Evolutionary conservation across 2,797 vertebrate genomes (phyloP).

Genomic region (Tenualosa ilisha): DNA sequence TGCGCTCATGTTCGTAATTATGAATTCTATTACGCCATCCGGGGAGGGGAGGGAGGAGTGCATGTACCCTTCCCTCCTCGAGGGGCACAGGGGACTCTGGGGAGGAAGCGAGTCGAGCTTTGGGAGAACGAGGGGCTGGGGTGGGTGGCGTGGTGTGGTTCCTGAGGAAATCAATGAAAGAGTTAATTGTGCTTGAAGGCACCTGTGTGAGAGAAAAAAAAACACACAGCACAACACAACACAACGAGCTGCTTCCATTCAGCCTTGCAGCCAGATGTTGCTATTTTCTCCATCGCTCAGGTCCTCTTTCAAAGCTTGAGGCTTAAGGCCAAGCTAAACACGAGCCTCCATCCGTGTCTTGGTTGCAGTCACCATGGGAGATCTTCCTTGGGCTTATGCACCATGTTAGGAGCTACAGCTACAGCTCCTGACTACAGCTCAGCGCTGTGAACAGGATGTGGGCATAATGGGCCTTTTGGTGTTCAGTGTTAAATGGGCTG

Average conservation of each 20-base stretch:
- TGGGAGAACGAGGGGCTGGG: slow-evolving; percentile 30
- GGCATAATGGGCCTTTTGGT: neutral
- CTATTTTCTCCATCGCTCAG: neutral
- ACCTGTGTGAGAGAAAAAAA: too few species aligned
- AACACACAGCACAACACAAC: too few species aligned
- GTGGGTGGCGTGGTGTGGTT: neutral
- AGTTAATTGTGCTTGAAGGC: neutral
- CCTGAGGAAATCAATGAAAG: neutral
- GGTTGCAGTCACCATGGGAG: slow-evolving; percentile 8
- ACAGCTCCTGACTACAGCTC: neutral
- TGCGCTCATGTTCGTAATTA: neutral
- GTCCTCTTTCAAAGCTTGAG: neutral
- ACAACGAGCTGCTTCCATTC: neutral
- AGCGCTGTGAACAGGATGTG: neutral
- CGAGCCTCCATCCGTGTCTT: neutral
- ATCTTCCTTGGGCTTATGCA: neutral
- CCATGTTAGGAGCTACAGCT: neutral
- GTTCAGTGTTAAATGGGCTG: neutral
- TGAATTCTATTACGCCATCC: neutral
- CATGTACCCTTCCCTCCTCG: neutral
- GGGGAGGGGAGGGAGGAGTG: neutral
- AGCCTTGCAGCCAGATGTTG: neutral
- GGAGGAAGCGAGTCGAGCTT: neutral
- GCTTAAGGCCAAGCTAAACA: neutral
- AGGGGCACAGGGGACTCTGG: neutral